Conservation (phyloP, 2,797 vertebrate species). For the Heterohyrax brucei region DNA sequence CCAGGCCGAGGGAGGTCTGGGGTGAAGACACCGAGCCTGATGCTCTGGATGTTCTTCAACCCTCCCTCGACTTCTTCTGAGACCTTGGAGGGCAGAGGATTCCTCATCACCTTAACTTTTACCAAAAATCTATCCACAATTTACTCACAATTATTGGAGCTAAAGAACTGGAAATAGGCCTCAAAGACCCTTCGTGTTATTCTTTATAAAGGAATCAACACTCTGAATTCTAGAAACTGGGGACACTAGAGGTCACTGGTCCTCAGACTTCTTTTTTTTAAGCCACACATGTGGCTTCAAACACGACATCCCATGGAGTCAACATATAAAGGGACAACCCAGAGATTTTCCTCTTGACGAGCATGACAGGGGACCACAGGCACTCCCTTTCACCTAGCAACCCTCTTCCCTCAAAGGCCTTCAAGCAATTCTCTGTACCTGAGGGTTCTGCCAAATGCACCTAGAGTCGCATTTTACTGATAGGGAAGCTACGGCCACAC, state of each 20-base stretch:
- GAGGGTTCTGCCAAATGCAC: not conserved
- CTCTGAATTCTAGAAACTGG: not conserved
- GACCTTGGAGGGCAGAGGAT: not conserved
- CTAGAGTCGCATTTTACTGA: not conserved
- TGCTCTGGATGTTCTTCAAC: not conserved
- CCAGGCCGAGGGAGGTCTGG: too few species aligned
- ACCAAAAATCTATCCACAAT: not conserved
- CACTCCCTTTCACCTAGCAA: not conserved
- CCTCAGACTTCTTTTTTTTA: slow-evolving; percentile 9
- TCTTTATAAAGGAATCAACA: slow-evolving; percentile 7
- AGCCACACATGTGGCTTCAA: slow-evolving; percentile 3
- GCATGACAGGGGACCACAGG: not conserved
- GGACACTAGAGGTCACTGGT: not conserved
- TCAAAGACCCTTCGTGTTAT: not conserved
- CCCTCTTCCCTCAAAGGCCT: not conserved
- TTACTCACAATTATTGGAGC: not conserved
- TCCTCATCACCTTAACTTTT: slow-evolving; percentile 11
- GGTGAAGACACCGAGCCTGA: not conserved
- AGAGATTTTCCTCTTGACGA: not conserved
- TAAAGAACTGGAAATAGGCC: slow-evolving; percentile 2
- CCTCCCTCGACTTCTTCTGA: not conserved
- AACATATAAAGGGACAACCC: not conserved
- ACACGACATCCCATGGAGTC: not conserved
- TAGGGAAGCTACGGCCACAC: not conserved
- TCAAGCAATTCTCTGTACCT: not conserved